Conservation (phyloP, 2,888 invertebrate genomes). For the Elegia similella region DNA sequence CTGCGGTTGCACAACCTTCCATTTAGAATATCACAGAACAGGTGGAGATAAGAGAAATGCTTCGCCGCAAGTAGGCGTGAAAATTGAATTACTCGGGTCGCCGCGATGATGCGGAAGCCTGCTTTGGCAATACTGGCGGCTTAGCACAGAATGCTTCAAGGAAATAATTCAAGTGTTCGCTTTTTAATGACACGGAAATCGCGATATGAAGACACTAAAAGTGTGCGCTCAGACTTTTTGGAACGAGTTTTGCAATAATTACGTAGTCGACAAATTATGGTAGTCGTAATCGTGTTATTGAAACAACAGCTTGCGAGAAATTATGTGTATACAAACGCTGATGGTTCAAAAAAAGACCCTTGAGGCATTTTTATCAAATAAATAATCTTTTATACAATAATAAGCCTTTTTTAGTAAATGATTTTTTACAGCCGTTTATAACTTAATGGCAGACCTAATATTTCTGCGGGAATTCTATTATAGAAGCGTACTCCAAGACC, state of each 20-base stretch:
- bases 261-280: background rate
- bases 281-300: too few species aligned
- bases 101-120: slow-evolving; percentile 39
- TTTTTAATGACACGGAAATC: slow-evolving; percentile 15
- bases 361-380: too few species aligned
- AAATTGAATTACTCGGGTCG: slow-evolving; percentile 51
- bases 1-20: slow-evolving; percentile 48
- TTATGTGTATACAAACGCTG: too few species aligned
- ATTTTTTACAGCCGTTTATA: too few species aligned
- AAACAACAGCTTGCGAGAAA: too few species aligned
- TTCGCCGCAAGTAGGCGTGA: slow-evolving; percentile 53
- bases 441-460: too few species aligned
- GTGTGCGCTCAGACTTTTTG: background rate
- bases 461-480: too few species aligned
- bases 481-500: too few species aligned
- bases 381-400: too few species aligned
- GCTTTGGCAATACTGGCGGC: slow-evolving; percentile 2
- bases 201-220: slow-evolving; percentile 4
- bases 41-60: slow-evolving; percentile 47
- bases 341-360: too few species aligned
- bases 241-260: slow-evolving; percentile 8
- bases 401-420: too few species aligned
- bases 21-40: slow-evolving; percentile 57
- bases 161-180: slow-evolving; percentile 2
- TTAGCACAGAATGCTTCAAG: slow-evolving; percentile 9